Base-by-base conservation (phyloP, 2,113 vertebrate species). In the Mustelus asterias region DNA sequence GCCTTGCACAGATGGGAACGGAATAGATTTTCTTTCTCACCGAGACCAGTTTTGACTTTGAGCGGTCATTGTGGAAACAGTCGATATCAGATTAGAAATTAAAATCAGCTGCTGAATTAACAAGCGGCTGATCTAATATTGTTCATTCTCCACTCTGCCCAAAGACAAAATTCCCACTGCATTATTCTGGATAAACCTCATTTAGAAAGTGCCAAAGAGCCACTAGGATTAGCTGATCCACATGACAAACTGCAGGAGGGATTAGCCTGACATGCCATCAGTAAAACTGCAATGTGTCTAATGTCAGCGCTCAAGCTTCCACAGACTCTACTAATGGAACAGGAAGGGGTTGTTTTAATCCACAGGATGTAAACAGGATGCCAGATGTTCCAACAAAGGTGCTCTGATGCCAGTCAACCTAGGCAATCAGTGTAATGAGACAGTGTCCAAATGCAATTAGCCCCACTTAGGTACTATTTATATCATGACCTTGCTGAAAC, bases 311-410 rank as follows among this genome's bases (percentile, higher is more conserved):
- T 44, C 7, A 16, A 95, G 41, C 48, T 54, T 54, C 29, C 93
- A 54, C 67, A 95, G 37, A 33, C 41, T 54, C 69, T 48, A 48
- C 69, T 48, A 72, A 76, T 95, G 37, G 44, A 95, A 54, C 41
- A 44, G 69, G 94, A 95, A 72, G 93, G 41, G 65, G 37, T 95
- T 48, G 37, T 54, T 95, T 72, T 95, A 95, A 95, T 95, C 69
- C 41, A 72, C 83, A 96, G 96, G 95, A 95, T 95, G 95, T 85
- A 96, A 96, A 94, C 95, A 96, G 80, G 76, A 95, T 44, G 29
- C 90, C 96, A 96, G 96, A 94, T 96, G 76, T 96, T 96, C 95
- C 95, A 96, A 96, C 96, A 92, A 96, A 97, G 96, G 96, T 96
- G 95, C 96, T 54, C 26, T 95, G 69, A 72, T 54, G 67, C 94